Evolutionary conservation across 2,888 invertebrate genomes (phyloP).

Genomic region (Thumatha senex): DNA sequence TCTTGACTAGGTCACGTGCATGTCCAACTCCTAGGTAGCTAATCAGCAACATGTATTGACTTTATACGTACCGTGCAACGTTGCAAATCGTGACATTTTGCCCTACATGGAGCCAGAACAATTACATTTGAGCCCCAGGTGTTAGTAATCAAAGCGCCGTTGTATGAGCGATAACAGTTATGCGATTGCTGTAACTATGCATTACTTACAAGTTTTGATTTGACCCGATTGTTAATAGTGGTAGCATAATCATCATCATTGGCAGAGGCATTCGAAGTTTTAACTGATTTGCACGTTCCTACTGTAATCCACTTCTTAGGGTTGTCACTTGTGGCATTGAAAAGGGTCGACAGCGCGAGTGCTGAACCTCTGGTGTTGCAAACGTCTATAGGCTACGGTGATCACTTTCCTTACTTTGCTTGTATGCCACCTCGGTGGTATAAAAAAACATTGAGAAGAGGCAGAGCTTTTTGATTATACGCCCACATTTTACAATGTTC

Average conservation of each 20-base stretch:
- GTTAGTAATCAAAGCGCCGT: conserved; percentile 56
- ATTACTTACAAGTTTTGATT: conserved; percentile 6
- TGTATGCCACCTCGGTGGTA: too few species aligned
- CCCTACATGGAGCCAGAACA: conserved; percentile 43
- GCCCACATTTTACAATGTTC: too few species aligned
- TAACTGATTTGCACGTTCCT: too few species aligned
- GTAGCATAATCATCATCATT: not conserved
- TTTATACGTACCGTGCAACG: conserved; percentile 51
- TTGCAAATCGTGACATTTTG: conserved; percentile 56
- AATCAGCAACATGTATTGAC: conserved; percentile 33
- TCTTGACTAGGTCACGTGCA: conserved; percentile 46
- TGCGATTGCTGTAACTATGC: conserved; percentile 40
- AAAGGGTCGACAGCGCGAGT: too few species aligned
- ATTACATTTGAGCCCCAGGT: conserved; percentile 61
- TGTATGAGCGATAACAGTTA: conserved; percentile 41
- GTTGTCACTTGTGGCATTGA: too few species aligned
- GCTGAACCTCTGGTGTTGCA: too few species aligned
- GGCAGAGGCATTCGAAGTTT: not conserved
- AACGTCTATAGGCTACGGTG: too few species aligned
- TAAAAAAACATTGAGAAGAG: too few species aligned
- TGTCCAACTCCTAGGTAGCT: conserved; percentile 35
- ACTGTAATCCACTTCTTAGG: too few species aligned
- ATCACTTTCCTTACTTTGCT: too few species aligned
- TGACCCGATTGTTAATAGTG: not conserved
- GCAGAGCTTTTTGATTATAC: too few species aligned